Percentiles rank a stretch among this genome's conserved stretches.
Evolutionary conservation across 1,140 invertebrate genomes (phyloP).

Genomic region (Brachionus koreanus): DNA sequence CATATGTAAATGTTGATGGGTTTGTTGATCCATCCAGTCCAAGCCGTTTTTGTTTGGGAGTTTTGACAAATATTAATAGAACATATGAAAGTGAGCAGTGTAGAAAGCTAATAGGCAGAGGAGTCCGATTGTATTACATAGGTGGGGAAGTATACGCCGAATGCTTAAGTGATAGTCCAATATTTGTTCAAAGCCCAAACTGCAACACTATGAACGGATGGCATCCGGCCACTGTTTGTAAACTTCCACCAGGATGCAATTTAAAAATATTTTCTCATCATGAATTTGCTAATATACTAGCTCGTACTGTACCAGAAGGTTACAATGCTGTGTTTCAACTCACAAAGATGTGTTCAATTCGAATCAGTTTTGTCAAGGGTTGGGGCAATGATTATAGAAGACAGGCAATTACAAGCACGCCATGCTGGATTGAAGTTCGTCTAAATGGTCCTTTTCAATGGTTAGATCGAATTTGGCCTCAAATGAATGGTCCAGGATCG

Average conservation of each 20-base stretch:
- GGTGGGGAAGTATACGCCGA: slow-evolving; percentile 41
- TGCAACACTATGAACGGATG: slow-evolving; percentile 75
- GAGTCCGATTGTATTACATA: slow-evolving; percentile 24
- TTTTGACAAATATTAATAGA: slow-evolving; percentile 92
- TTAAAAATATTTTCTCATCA: slow-evolving; percentile 99
- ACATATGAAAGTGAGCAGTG: slow-evolving; percentile 90
- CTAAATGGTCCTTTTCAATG: slow-evolving; percentile 60
- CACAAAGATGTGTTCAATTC: slow-evolving; percentile 96
- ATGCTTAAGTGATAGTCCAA: slow-evolving; percentile 44
- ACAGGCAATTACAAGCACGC: slow-evolving; percentile 61
- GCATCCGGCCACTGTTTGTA: slow-evolving; percentile 93
- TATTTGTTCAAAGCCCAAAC: slow-evolving; percentile 45
- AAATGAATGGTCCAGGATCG: slow-evolving; percentile 31
- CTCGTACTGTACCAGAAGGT: slow-evolving; percentile 86
- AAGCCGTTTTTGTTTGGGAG: slow-evolving; percentile 88
- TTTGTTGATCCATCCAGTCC: slow-evolving; percentile 72
- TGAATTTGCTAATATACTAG: slow-evolving; percentile 90
- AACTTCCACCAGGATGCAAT: slow-evolving; percentile 95
- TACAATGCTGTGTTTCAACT: slow-evolving; percentile 97
- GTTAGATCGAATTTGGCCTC: slow-evolving; percentile 56
- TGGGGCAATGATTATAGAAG: slow-evolving; percentile 49
- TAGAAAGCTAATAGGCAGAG: slow-evolving; percentile 79
- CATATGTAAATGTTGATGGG: slow-evolving; percentile 29
- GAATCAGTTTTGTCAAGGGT: slow-evolving; percentile 88
- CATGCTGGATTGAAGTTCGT: slow-evolving; percentile 63